Base-by-base conservation (phyloP, 2,888 invertebrate species). In the Branchipolynoe longqiensis region DNA sequence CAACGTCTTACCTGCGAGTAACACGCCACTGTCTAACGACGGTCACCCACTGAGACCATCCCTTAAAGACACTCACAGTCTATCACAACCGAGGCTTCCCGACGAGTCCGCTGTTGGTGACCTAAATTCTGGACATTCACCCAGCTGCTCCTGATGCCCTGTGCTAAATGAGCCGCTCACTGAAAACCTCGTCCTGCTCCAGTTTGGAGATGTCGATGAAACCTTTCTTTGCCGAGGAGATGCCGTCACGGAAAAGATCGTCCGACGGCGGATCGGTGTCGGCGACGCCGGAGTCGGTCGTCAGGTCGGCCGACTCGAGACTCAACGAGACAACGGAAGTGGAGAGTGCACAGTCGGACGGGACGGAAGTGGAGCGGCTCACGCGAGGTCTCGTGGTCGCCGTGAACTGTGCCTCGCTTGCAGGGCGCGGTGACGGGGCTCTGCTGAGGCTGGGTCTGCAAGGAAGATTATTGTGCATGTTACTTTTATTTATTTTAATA, bases 171-270 rank as follows among this genome's bases (percentile, higher is more conserved):
- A 78, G 78, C 28, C 78, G 1, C 22, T 78, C 78, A 54, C 78
- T 78, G 22, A 48, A 78, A 33, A 48, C 78, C 31, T 78, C 78
- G 18, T 78, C 78, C 31, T 78, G 48, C 31, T 78, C 78, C 12
- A 78, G 48, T 25, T 78, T 48, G 14, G 78, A 78, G 12, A 78
- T 54, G 48, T 78, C 78, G 31, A 48, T 54, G 78, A 78, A 78
- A 33, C 78, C 78, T 25, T 48, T 41, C 6, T 28, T 69, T 12
- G 73, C 25, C 18, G 78, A 78, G 8, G 78, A 78, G 0, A 31
- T 48, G 1, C 54, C 78, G 28, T 78, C 54, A 0, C 28, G 25
- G 12, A 78, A 41, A 28, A 48, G 28, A 3, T 78, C 78, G 31
- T 54, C 54, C 1, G 78, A 41, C 48, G 78, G 78, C 1, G 41